phyloP scores from a whole-genome alignment of 2,113 vertebrate species.

The Gallinago jamesoni region DNA sequence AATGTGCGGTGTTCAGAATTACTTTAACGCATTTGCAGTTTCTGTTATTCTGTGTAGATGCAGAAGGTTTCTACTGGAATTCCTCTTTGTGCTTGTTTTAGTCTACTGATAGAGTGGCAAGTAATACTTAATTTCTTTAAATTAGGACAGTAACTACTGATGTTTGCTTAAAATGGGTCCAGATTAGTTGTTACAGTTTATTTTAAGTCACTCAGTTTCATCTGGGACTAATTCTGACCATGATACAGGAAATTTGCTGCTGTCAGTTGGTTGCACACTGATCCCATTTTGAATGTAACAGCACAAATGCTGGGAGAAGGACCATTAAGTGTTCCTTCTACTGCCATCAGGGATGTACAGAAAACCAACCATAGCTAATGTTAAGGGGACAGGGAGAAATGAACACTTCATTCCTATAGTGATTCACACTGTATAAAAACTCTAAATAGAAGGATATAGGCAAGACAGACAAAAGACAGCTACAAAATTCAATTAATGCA shows the following conservation, averaged over 20 bases:
- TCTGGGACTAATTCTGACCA: background rate
- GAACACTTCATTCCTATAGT: background rate
- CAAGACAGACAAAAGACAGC: background rate
- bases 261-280: conserved; percentile 5
- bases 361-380: background rate
- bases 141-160: background rate
- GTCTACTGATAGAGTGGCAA: background rate
- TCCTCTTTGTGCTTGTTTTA: background rate
- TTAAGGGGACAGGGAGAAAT: background rate
- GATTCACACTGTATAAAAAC: background rate
- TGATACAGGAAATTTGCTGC: background rate
- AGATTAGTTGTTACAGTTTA: background rate
- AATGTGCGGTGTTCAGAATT: background rate
- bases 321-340: background rate
- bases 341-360: background rate
- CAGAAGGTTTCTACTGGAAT: background rate
- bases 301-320: background rate
- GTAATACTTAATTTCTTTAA: conserved; percentile 19
- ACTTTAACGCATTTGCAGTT: background rate
- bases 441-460: background rate
- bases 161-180: background rate
- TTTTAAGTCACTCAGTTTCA: conserved; percentile 16
- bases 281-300: background rate
- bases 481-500: background rate
- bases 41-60: background rate